Evolutionary conservation across 2,113 vertebrate genomes (phyloP), one percentile per base, ranked within the genome.

Genomic region (Cephalopholis sonnerati): DNA sequence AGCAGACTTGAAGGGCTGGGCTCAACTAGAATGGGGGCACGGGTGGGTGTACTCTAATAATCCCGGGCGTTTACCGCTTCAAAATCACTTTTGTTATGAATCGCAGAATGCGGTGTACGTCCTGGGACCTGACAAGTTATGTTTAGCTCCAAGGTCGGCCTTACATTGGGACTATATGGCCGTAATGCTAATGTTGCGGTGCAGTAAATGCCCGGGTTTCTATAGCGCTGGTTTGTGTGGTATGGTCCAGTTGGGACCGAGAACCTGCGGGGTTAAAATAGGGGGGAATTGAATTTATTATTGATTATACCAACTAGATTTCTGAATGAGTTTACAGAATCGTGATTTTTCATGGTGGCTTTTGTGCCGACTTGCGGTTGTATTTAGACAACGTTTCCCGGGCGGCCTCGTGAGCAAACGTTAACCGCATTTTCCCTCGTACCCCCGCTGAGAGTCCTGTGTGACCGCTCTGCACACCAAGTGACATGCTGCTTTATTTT

Each of bases 221-320:
- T 87, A 75, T 87, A 15, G 88, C 89, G 88, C 77, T 88, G 76
- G n/a, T 92, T 94, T 95, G 89, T 95, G 94, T 96, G 96, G 96
- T 96, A 96, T 95, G 92, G 95, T 96, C 96, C 96, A 94, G 91
- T 92, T 95, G 96, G 96, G 93, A 95, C 95, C 0, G 92, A 86
- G 89, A 95, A 96, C 93, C 92, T 95, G 93, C 84, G 88, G 95
- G 95, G 94, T 95, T 94, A 91, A 92, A 89, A 85, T 90, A 88
- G 92, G 95, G 95, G 95, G 94, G 92, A 79, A 80, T 69, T 77
- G 7, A 27, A 71, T 75, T 54, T 66, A 77, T 80, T 83, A 88
- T 82, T 76, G 78, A 90, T 90, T 81, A 84, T 87, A 87, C 77
- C 81, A 88, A 61, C 46, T 83, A 2, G 1, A 63, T 80, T 80